Base-by-base conservation (phyloP, 2,888 invertebrate species). In the Sarcophaga carnaria region DNA sequence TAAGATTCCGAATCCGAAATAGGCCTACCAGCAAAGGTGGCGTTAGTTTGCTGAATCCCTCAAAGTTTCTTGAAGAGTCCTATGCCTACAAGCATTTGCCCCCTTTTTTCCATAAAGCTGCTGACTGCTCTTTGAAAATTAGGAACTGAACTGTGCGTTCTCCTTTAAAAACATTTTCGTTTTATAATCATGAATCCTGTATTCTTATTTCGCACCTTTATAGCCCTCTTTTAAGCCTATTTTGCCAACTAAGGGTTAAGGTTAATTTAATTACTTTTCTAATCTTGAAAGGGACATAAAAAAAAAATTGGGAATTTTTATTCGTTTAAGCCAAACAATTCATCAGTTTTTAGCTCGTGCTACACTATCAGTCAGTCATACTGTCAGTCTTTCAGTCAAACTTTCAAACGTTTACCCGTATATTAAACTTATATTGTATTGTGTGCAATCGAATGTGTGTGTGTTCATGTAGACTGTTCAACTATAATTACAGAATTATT, bases 341-440 rank as follows among this genome's bases (percentile, higher is more conserved):
- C 81, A 83, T 84, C 81, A 87, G 83, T 79, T 81, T 37, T 62
- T 84, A 83, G 86, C 86, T 78, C 86, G 86, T 87, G 86, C 86
- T 81, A 22, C 64, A 78, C 78, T 80, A 69, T 77, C 69, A 71
- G 62, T 66, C 86, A 37, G 37, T 0, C 37, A 10, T 37, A 8
- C 37, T 8, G 6, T 37, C 37, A 37, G 37, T 6, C 37, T 8
- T 37, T 10, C 8, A 37, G 37, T 37, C 37, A 37, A 22, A 59
- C 59, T 17, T 59, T 59, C 59, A 59, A 59, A 59, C 25, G 25
- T 59, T 54, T 37, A 37, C 20, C 49, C 71, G 54, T 74, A 67
- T 37, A 54, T 37, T 37, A 60, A n/a, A 63, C 63, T 69, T 10
- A 80, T 62, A 25, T 10, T 37, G 37, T 37, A 37, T 37, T 37